Evolutionary conservation across 1,140 invertebrate genomes (phyloP), one percentile per base, ranked within the genome.

Genomic region (Cecropterus lyciades): DNA sequence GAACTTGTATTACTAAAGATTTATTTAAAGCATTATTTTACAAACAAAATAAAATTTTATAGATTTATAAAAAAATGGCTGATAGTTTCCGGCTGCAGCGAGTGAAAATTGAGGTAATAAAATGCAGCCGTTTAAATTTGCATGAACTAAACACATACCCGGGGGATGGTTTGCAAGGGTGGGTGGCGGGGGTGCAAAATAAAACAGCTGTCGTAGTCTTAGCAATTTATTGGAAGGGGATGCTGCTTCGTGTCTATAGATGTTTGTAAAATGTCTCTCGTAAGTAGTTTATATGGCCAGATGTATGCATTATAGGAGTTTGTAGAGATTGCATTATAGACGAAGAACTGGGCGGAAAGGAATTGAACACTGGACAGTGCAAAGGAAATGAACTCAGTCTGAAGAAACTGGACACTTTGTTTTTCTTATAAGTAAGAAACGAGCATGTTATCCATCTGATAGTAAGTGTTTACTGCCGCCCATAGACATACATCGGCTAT

Each of bases 121-220:
- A 65, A 63, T 64, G 59, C 65, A 63, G 55, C 33, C 55, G 17
- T 48, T 72, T 59, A 72, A 72, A 72, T 72, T 68, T 68, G 65
- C 65, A 68, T 72, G 70, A 68, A 60, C 60, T 65, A 60, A 60
- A 60, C 57, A 60, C 57, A 60, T 49, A 48, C 57, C 57, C 57
- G 57, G 45, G 57, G 57, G 57, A 60, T 60, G 49, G 56, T 59
- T 59, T 59, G 56, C 56, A 14, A 60, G 56, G 56, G 55, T 57
- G 49, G 49, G 49, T 56, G 62, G 30, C 40, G 48, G 48, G 56
- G 48, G 49, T 60, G 65, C 10, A 57, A 57, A 57, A 57, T 57
- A 57, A 57, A 57, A 57, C 55, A 57, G 55, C 55, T 57, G 55
- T 62, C 57, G 57, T 62, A 62, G 57, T 62, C 57, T 62, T 62